Evolutionary conservation across 2,888 invertebrate genomes (phyloP).

Genomic region (Scaptomyza cyrtandrae): DNA sequence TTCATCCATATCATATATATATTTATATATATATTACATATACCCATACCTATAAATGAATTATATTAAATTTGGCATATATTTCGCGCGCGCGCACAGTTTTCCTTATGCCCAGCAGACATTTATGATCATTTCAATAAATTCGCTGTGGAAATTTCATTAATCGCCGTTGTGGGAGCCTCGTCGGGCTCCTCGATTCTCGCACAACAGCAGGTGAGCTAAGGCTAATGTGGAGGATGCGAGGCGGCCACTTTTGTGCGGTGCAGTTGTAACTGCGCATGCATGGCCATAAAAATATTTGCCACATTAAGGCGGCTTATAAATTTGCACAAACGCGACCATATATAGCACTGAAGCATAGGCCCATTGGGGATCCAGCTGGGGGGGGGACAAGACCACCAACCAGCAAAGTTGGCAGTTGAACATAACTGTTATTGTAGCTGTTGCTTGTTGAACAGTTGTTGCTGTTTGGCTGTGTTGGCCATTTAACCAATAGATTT

Average conservation of each 20-base stretch:
- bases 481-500: constrained; percentile 25
- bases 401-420: constrained; percentile 45
- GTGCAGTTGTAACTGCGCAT: constrained; percentile 1
- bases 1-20: constrained; percentile 38
- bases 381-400: constrained; percentile 26
- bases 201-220: constrained; percentile 51
- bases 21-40: constrained; percentile 10
- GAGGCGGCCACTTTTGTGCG: constrained; percentile 52
- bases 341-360: constrained; percentile 59
- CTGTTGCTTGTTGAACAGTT: constrained; percentile 18
- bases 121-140: constrained; percentile 67
- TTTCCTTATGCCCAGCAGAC: constrained; percentile 40
- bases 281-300: constrained; percentile 76
- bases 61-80: constrained; percentile 64
- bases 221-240: constrained; percentile 40
- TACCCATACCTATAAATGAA: constrained; percentile 47
- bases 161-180: constrained; percentile 60
- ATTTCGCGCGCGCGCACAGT: constrained; percentile 44
- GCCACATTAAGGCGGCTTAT: constrained; percentile 79
- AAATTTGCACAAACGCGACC: constrained; percentile 76
- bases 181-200: constrained; percentile 1
- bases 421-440: constrained; percentile 70
- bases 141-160: constrained; percentile 71
- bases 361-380: constrained; percentile 31
- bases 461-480: constrained; percentile 32